Conservation (phyloP, 2,113 vertebrate genomes). For the Aramus guarauna region DNA sequence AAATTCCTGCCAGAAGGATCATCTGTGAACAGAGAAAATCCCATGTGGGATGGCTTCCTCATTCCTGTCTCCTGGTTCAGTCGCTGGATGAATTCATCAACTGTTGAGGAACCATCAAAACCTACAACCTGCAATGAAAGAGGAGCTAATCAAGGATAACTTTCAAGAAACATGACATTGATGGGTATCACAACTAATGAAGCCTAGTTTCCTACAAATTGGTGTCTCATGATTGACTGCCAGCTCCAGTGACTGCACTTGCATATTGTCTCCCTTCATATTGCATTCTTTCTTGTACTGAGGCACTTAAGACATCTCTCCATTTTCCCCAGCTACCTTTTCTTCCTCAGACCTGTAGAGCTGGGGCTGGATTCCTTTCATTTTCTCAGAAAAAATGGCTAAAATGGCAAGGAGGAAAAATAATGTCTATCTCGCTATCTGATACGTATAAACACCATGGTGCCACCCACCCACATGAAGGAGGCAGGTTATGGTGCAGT, state of each 20-base stretch:
- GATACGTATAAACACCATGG: background rate
- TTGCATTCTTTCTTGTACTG: background rate
- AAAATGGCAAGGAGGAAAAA: background rate
- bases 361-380: background rate
- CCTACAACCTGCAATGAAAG: slow-evolving; percentile 80
- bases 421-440: background rate
- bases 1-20: slow-evolving; percentile 85
- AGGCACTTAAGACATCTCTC: background rate
- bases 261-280: background rate
- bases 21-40: slow-evolving; percentile 86
- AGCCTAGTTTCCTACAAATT: background rate
- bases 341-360: background rate
- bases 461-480: background rate
- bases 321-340: background rate
- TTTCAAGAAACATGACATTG: background rate
- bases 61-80: slow-evolving; percentile 85
- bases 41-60: slow-evolving; percentile 80
- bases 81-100: slow-evolving; percentile 84
- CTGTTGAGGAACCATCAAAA: slow-evolving; percentile 88
- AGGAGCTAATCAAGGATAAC: background rate
- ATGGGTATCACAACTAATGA: background rate
- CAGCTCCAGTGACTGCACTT: background rate
- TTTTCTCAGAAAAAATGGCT: background rate
- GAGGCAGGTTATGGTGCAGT: background rate
- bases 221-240: background rate